These are phyloP conservation scores for Gobio gobio DNA, from an alignment of 2,113 vertebrate genomes.

Conservation along the genomic window DNA sequence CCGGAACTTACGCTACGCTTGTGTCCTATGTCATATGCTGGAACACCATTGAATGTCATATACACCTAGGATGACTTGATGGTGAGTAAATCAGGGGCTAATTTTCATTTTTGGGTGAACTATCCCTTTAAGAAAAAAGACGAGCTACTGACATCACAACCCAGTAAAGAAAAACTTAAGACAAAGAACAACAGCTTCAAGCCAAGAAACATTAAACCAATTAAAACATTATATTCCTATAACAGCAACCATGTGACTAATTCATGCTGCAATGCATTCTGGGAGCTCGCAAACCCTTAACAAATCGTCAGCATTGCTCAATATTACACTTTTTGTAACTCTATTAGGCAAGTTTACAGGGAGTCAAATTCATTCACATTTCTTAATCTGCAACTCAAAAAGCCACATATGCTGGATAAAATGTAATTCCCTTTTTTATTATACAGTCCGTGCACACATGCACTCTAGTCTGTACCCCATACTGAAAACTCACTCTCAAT, in stretches of 20 bases:
- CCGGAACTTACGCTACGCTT: too few relatives aligned
- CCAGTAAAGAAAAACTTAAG: too few relatives aligned
- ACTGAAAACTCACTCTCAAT: neutral
- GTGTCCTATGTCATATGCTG: too few relatives aligned
- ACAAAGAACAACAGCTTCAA: too few relatives aligned
- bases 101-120: too few relatives aligned
- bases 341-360: neutral
- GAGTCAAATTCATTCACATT: neutral
- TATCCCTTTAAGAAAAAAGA: neutral
- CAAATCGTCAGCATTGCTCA: neutral
- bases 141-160: neutral
- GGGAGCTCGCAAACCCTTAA: neutral
- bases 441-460: neutral
- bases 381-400: neutral
- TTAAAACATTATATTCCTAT: too few relatives aligned
- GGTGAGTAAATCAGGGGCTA: too few relatives aligned
- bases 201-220: neutral
- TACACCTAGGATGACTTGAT: too few relatives aligned
- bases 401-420: neutral
- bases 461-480: neutral
- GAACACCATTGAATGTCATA: too few relatives aligned
- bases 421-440: slow-evolving; percentile 17
- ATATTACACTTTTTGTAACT: neutral
- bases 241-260: neutral
- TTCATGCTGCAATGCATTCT: neutral